phyloP scores from a whole-genome alignment of 2,797 vertebrate species.

The Typhlichthys subterraneus region DNA sequence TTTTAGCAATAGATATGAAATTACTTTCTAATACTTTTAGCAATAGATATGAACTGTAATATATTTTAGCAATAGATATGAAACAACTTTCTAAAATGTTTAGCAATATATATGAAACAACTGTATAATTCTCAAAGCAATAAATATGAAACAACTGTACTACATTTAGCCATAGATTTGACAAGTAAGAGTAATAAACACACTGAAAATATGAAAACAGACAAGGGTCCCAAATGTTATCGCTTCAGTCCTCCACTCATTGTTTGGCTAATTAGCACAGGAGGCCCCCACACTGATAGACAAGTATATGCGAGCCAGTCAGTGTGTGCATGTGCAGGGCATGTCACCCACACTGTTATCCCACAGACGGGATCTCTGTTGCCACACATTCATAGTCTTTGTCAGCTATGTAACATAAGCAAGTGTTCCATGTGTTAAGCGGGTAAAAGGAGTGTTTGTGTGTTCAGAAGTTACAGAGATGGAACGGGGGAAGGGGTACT shows the following conservation, averaged over 20 bases:
- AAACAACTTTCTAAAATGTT: background rate
- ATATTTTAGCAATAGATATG: background rate
- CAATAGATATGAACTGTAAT: too few relatives aligned
- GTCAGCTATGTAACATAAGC: constrained; percentile 68
- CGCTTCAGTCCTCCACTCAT: constrained; percentile 56
- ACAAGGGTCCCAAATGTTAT: constrained; percentile 35
- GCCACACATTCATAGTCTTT: constrained; percentile 69
- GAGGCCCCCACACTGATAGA: constrained; percentile 51
- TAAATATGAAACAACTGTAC: too few relatives aligned
- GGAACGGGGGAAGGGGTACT: constrained; percentile 49
- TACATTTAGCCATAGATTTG: too few relatives aligned
- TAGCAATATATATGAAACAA: too few relatives aligned
- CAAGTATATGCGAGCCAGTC: constrained; percentile 21
- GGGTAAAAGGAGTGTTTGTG: constrained; percentile 56
- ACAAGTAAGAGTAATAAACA: too few relatives aligned
- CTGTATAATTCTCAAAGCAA: too few relatives aligned
- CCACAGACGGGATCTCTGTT: constrained; percentile 55
- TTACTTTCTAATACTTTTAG: background rate
- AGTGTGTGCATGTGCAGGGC: constrained; percentile 22
- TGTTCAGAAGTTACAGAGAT: constrained; percentile 58
- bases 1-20: too few relatives aligned
- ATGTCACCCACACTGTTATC: constrained; percentile 70
- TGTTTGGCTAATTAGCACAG: constrained; percentile 63
- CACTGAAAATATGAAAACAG: background rate
- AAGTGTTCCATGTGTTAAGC: constrained; percentile 70